Evolutionary conservation across 2,888 invertebrate species (phyloP).

Genomic region (Eucera pruinosa): DNA sequence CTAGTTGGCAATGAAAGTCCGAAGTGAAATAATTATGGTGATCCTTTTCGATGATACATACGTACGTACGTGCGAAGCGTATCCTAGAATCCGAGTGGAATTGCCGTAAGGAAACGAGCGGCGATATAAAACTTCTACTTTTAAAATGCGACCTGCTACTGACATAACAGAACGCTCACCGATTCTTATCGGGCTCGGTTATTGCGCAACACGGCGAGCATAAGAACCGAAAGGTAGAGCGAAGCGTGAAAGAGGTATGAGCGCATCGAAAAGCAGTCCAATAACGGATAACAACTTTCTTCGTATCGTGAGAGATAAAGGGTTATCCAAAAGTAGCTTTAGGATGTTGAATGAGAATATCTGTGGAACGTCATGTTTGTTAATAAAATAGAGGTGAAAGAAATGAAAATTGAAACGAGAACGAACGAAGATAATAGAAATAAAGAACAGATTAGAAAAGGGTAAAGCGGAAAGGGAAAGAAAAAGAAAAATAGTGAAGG

Average conservation of each 20-base stretch:
- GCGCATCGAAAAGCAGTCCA: background rate
- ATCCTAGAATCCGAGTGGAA: background rate
- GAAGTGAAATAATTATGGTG: constrained; percentile 44
- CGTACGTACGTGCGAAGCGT: background rate
- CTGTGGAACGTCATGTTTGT: too few relatives aligned
- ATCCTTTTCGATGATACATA: constrained; percentile 4
- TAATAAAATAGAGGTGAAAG: too few relatives aligned
- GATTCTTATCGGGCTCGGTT: constrained; percentile 40
- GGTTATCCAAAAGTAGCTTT: too few relatives aligned
- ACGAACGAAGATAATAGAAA: too few relatives aligned
- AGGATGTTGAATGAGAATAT: too few relatives aligned
- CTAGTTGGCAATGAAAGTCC: constrained; percentile 50
- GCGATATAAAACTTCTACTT: constrained; percentile 3
- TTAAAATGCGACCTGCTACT: constrained; percentile 8
- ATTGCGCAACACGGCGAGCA: constrained; percentile 34
- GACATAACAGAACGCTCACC: constrained; percentile 48
- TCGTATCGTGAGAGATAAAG: too few relatives aligned
- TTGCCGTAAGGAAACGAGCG: background rate
- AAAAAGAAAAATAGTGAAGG: too few relatives aligned
- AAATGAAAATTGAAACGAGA: too few relatives aligned
- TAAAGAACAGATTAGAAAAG: too few relatives aligned
- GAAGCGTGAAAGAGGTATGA: constrained; percentile 8
- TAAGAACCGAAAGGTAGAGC: constrained; percentile 33
- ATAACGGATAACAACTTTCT: background rate
- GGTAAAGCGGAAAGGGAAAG: too few relatives aligned